Evolutionary conservation across 2,113 vertebrate species (phyloP).

Genomic region (Cryptoleucopteryx plumbea): DNA sequence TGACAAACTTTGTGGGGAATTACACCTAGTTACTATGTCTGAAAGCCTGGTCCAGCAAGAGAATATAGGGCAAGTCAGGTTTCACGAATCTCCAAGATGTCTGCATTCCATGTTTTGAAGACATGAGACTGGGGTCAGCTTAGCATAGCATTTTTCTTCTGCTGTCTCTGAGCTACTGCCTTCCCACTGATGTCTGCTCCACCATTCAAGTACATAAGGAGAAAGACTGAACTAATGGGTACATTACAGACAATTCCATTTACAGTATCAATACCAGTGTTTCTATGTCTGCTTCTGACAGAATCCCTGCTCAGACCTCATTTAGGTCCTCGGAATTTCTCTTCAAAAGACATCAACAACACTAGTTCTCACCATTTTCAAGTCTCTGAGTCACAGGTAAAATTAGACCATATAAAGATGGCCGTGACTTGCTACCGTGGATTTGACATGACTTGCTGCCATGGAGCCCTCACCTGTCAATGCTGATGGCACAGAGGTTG

Average conservation of each 20-base stretch:
- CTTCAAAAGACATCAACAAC: not conserved
- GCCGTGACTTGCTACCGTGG: fast-evolving
- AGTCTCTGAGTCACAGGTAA: not conserved
- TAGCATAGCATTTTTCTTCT: fast-evolving
- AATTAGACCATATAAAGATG: not conserved
- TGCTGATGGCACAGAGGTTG: slow-evolving; percentile 99
- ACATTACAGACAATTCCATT: fast-evolving
- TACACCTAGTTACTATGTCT: not conserved
- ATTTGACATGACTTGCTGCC: not conserved
- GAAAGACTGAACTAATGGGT: fast-evolving
- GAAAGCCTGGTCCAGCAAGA: not conserved
- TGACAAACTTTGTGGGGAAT: not conserved
- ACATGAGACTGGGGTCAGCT: not conserved
- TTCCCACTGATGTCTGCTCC: not conserved
- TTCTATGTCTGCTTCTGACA: not conserved
- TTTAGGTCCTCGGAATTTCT: not conserved
- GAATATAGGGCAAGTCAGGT: fast-evolving
- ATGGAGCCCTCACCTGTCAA: slow-evolving; percentile 87
- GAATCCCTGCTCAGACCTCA: not conserved
- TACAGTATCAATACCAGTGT: not conserved
- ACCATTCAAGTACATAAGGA: fast-evolving
- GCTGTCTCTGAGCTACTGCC: not conserved
- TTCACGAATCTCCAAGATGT: fast-evolving
- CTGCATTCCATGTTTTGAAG: not conserved
- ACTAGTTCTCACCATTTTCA: fast-evolving